phyloP scores from a whole-genome alignment of 2,797 vertebrate genomes.

The Cyclopterus lumpus region DNA sequence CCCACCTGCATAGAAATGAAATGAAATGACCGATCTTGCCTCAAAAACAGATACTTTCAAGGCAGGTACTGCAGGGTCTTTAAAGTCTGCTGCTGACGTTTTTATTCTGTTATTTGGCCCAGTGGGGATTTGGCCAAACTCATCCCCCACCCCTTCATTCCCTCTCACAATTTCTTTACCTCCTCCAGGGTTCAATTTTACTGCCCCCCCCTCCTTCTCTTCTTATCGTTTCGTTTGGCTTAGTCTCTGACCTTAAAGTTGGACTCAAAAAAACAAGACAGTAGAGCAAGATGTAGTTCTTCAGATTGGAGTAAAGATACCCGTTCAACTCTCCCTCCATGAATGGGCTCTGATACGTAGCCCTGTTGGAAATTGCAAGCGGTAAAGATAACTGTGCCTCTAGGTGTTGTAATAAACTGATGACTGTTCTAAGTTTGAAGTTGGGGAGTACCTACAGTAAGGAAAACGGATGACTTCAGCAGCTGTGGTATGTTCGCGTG shows the following conservation, averaged over 20 bases:
- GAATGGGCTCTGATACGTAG: slow-evolving; percentile 58
- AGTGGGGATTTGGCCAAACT: slow-evolving; percentile 58
- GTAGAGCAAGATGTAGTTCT: slow-evolving; percentile 25
- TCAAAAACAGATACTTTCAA: slow-evolving; percentile 61
- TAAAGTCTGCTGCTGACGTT: slow-evolving; percentile 68
- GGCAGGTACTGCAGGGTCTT: slow-evolving; percentile 64
- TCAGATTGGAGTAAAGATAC: slow-evolving; percentile 43
- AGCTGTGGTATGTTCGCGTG: slow-evolving; percentile 40
- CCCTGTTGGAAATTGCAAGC: slow-evolving; percentile 66
- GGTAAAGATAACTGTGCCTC: slow-evolving; percentile 77
- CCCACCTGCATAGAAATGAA: slow-evolving; percentile 76
- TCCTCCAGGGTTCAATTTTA: slow-evolving; percentile 53
- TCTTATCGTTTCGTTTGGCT: slow-evolving; percentile 57
- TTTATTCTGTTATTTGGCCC: slow-evolving; percentile 69
- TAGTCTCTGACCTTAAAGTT: slow-evolving; percentile 53
- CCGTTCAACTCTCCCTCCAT: slow-evolving; percentile 44
- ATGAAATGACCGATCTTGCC: slow-evolving; percentile 64
- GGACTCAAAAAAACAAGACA: slow-evolving; percentile 38
- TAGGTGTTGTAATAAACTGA: slow-evolving; percentile 77
- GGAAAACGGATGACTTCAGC: slow-evolving; percentile 70
- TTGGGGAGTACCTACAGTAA: slow-evolving; percentile 60
- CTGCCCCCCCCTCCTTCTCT: neutral
- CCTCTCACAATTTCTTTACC: slow-evolving; percentile 39
- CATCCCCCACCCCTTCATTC: slow-evolving; percentile 9
- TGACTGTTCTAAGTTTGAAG: slow-evolving; percentile 73